phyloP scores from a whole-genome alignment of 2,888 invertebrate genomes.

The Macropis europaea region DNA sequence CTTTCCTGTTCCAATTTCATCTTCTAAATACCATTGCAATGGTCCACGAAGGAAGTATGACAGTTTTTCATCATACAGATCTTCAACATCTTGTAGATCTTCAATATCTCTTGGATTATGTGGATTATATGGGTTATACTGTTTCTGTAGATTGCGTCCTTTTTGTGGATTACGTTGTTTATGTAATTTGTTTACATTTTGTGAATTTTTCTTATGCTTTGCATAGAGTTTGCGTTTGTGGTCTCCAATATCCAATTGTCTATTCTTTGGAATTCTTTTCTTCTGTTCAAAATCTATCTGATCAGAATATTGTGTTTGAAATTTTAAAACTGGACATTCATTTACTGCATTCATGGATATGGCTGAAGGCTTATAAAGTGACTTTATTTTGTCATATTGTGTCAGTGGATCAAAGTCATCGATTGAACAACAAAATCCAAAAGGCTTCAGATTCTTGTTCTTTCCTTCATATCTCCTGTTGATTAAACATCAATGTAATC shows the following conservation, averaged over 20 bases:
- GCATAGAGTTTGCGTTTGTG: background rate
- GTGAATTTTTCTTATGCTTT: background rate
- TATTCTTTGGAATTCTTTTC: background rate
- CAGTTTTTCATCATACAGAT: background rate
- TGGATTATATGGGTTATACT: background rate
- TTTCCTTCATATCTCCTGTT: background rate
- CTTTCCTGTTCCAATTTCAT: conserved; percentile 53
- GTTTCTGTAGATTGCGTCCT: background rate
- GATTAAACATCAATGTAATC: background rate
- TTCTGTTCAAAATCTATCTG: background rate
- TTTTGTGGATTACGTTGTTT: background rate
- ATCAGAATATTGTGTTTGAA: conserved; percentile 34
- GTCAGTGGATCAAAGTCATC: conserved; percentile 44
- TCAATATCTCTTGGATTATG: background rate
- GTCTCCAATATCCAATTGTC: background rate
- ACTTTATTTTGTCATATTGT: conserved; percentile 45
- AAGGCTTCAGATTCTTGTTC: conserved; percentile 36
- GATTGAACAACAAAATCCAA: conserved; percentile 58
- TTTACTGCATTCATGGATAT: conserved; percentile 27
- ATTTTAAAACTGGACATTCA: conserved; percentile 58
- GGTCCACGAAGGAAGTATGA: background rate
- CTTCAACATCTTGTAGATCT: background rate
- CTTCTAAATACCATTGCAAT: conserved; percentile 52
- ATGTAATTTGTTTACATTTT: background rate
- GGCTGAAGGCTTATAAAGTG: conserved; percentile 39